Evolutionary conservation across 2,113 vertebrate species (phyloP).

Genomic region (Pholis gunnellus): DNA sequence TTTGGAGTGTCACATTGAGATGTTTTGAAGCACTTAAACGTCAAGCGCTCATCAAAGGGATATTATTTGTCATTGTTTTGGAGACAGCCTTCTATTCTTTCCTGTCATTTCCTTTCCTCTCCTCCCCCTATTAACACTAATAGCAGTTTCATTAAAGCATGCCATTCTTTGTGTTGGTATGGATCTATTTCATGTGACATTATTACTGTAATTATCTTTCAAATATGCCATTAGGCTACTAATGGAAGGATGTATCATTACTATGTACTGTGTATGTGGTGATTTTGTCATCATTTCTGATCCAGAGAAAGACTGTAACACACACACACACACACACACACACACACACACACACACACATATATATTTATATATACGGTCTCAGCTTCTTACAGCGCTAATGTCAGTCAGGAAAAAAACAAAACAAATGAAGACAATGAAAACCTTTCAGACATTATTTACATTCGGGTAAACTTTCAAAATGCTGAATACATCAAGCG

Average conservation of each 20-base stretch:
- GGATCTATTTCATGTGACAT: conserved; percentile 17
- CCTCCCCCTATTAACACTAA: background rate
- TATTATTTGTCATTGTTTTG: conserved; percentile 19
- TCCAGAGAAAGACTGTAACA: conserved; percentile 1
- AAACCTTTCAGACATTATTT: conserved; percentile 49
- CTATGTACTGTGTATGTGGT: conserved; percentile 1
- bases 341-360: too few relatives aligned
- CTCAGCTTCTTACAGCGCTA: conserved; percentile 36
- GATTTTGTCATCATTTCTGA: conserved; percentile 3
- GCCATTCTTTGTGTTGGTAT: conserved; percentile 2
- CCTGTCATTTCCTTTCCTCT: background rate
- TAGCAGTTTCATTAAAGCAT: background rate
- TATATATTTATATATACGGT: background rate
- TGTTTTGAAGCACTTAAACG: conserved; percentile 20
- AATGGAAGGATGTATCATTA: conserved; percentile 2
- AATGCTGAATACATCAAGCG: conserved; percentile 75
- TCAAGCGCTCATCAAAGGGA: conserved; percentile 24
- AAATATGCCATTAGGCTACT: conserved; percentile 9
- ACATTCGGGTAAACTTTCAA: conserved; percentile 63
- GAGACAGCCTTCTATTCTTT: background rate
- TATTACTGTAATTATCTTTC: conserved; percentile 10
- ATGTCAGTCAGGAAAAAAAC: conserved; percentile 28
- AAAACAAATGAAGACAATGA: conserved; percentile 27
- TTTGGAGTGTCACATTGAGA: conserved; percentile 26
- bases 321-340: too few relatives aligned